Evolutionary conservation across 2,797 vertebrate species (phyloP).

Genomic region (Pterois miles): DNA sequence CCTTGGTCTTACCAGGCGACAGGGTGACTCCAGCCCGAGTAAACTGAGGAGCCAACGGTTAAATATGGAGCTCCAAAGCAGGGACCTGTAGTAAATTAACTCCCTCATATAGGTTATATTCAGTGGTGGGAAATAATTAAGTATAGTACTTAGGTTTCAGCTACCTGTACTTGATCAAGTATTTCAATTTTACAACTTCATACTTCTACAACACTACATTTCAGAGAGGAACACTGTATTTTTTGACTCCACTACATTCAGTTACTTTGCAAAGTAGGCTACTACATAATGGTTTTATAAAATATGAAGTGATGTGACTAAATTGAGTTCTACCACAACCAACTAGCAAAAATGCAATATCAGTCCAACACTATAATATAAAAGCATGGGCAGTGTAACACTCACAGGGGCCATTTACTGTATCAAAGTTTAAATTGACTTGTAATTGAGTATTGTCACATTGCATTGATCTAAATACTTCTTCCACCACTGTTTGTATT

Average conservation of each 20-base stretch:
- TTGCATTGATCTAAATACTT: background rate
- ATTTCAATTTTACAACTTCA: background rate
- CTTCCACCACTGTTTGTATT: too few relatives aligned
- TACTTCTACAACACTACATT: background rate
- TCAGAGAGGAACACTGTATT: background rate
- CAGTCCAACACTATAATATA: background rate
- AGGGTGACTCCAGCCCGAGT: slow-evolving; percentile 65
- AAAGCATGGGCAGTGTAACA: background rate
- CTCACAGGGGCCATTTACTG: background rate
- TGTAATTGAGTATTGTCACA: background rate
- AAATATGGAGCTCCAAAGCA: slow-evolving; percentile 71
- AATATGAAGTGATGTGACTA: too few relatives aligned
- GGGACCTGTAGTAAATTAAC: slow-evolving; percentile 33
- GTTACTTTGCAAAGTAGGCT: too few relatives aligned
- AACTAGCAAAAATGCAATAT: background rate
- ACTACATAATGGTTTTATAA: too few relatives aligned
- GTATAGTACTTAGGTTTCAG: background rate
- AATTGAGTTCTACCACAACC: background rate
- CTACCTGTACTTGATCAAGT: background rate
- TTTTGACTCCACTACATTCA: background rate
- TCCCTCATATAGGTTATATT: background rate
- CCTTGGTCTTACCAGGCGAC: slow-evolving; percentile 66
- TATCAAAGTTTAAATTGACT: background rate
- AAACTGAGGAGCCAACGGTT: slow-evolving; percentile 71
- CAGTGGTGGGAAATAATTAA: background rate